Conservation (phyloP, 2,797 vertebrate genomes). For the Acanthiza pusilla region DNA sequence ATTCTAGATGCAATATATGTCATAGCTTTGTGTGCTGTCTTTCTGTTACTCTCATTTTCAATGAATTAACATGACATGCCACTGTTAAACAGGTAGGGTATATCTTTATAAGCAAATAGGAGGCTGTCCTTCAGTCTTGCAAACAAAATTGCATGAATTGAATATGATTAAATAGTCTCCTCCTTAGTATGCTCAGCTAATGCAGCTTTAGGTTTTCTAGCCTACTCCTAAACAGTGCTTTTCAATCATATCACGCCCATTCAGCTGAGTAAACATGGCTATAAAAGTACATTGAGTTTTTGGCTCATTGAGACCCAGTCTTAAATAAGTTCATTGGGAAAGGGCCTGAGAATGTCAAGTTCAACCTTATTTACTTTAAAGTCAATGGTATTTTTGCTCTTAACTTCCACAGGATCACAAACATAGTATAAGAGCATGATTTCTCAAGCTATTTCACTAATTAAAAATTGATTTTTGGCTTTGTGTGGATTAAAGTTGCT, state of each 20-base stretch:
- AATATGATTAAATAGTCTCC: neutral
- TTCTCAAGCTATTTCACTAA: constrained; percentile 46
- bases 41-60: neutral
- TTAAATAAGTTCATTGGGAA: neutral
- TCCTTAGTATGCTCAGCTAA: neutral
- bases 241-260: neutral
- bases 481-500: constrained; percentile 24
- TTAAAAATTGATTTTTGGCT: constrained; percentile 66
- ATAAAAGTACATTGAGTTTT: neutral
- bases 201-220: neutral
- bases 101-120: neutral
- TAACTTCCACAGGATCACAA: neutral
- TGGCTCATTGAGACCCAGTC: neutral
- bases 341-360: neutral
- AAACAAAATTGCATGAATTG: neutral
- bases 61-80: neutral
- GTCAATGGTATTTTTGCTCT: neutral
- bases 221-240: neutral
- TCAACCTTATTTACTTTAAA: neutral
- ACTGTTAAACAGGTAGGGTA: neutral
- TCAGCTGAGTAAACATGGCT: neutral
- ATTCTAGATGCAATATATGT: neutral
- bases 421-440: neutral
- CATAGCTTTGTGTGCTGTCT: neutral
- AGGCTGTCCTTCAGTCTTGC: neutral